phyloP scores from a whole-genome alignment of 2,888 invertebrate genomes.

The Epistrophe grossulariae region DNA sequence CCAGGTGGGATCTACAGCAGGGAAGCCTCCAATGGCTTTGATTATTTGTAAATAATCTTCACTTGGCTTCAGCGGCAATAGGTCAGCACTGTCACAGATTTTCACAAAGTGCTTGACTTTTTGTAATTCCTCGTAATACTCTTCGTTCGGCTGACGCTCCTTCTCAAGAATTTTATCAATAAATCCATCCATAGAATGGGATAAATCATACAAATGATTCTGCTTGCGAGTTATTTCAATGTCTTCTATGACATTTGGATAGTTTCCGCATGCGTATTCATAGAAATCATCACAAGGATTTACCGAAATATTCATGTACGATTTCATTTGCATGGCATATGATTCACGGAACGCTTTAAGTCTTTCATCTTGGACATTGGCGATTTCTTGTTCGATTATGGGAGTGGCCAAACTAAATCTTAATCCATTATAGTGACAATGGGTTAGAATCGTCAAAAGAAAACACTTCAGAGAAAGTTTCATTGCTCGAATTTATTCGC shows the following conservation, averaged over 20 bases:
- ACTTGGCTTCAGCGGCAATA: conserved; percentile 78
- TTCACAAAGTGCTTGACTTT: conserved; percentile 79
- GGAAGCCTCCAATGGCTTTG: conserved; percentile 81
- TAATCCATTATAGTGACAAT: not conserved
- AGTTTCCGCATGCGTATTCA: conserved; percentile 82
- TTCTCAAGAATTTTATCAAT: conserved; percentile 76
- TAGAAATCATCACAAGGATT: conserved; percentile 82
- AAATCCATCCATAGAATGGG: conserved; percentile 77
- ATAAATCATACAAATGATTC: conserved; percentile 79
- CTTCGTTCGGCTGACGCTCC: conserved; percentile 64
- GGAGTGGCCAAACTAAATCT: not conserved
- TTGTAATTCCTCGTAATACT: conserved; percentile 78
- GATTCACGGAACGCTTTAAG: conserved; percentile 68
- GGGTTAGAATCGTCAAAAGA: not conserved
- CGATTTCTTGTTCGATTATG: conserved; percentile 70
- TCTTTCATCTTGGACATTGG: conserved; percentile 52
- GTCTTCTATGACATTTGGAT: conserved; percentile 78
- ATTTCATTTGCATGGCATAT: conserved; percentile 79
- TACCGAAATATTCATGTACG: conserved; percentile 80
- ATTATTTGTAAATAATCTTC: conserved; percentile 79
- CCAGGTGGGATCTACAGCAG: conserved; percentile 79
- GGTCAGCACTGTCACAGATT: conserved; percentile 78
- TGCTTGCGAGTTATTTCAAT: conserved; percentile 78
- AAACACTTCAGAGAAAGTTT: not conserved
- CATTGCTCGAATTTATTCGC: not conserved